Percentiles rank a stretch among this genome's conserved stretches.
Conservation (phyloP, 2,888 invertebrate genomes). For the Ophion ventricosus region DNA sequence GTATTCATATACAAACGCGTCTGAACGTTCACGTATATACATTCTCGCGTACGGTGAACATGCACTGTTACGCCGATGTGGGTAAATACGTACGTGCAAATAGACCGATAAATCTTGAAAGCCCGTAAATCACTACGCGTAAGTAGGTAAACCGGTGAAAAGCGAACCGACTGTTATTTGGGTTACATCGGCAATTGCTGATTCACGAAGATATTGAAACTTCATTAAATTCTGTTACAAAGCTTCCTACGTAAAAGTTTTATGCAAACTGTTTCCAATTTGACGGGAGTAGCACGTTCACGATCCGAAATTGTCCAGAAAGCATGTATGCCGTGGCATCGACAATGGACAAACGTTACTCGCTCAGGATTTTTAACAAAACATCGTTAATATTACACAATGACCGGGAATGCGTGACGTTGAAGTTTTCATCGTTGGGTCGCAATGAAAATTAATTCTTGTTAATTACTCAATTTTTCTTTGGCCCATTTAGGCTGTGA, state of each 20-base stretch:
- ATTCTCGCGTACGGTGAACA: slow-evolving; percentile 22
- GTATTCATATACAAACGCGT: slow-evolving; percentile 54
- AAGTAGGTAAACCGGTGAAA: slow-evolving; percentile 67
- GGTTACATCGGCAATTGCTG: slow-evolving; percentile 45
- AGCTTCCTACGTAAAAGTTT: not conserved
- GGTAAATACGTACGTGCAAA: slow-evolving; percentile 50
- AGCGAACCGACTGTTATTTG: slow-evolving; percentile 50
- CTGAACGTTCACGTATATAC: not conserved
- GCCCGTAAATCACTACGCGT: slow-evolving; percentile 58
- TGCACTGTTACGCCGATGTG: slow-evolving; percentile 25
- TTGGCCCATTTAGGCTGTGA: not conserved
- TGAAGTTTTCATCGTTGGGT: too few relatives aligned
- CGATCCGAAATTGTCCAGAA: not conserved
- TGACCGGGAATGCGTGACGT: too few relatives aligned
- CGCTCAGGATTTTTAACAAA: too few relatives aligned
- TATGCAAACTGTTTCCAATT: not conserved
- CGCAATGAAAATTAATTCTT: not conserved
- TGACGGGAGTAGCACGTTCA: not conserved
- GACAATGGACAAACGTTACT: too few relatives aligned
- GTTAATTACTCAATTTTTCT: not conserved
- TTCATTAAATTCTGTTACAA: slow-evolving; percentile 34
- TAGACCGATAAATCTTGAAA: slow-evolving; percentile 64
- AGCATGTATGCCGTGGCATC: not conserved
- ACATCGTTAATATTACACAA: not conserved
- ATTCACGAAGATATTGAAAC: slow-evolving; percentile 39